phyloP scores from a whole-genome alignment of 2,888 invertebrate species.

The Caenorhabditis sulstoni region DNA sequence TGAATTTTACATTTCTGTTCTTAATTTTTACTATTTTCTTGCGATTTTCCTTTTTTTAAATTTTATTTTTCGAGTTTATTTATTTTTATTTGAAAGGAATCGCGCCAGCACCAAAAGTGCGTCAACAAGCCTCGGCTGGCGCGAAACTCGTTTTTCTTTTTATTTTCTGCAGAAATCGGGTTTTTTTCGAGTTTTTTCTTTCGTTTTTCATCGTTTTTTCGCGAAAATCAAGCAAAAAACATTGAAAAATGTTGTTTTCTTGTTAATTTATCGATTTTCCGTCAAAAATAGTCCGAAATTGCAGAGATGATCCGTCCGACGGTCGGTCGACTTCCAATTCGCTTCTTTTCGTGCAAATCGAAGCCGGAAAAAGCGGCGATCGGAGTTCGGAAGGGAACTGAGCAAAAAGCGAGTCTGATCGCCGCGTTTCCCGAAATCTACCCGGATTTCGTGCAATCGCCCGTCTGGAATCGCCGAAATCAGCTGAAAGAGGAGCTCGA shows the following conservation, averaged over 20 bases:
- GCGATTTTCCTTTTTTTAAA: no score
- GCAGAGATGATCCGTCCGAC: conserved; percentile 29
- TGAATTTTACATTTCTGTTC: no score
- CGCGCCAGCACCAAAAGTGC: no score
- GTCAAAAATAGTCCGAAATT: neutral
- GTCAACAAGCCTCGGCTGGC: no score
- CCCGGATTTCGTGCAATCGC: conserved; percentile 78
- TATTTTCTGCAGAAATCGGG: no score
- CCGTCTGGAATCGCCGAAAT: conserved; percentile 76
- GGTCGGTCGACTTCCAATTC: conserved; percentile 13
- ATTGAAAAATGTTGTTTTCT: neutral
- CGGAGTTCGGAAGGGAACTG: conserved; percentile 1
- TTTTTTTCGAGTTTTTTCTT: neutral
- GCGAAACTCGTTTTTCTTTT: no score
- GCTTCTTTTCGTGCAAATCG: conserved; percentile 47
- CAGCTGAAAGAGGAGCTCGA: conserved; percentile 88
- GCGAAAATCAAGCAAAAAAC: no score
- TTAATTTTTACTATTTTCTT: no score
- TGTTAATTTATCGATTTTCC: neutral
- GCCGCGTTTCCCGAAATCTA: conserved; percentile 64
- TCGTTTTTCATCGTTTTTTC: neutral
- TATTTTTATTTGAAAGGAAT: no score
- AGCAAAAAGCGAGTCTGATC: conserved; percentile 27
- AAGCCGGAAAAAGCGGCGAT: conserved; percentile 27
- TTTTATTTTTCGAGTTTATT: no score